phyloP scores from a whole-genome alignment of 2,113 vertebrate genomes.

The Pachycephala philippinensis region DNA sequence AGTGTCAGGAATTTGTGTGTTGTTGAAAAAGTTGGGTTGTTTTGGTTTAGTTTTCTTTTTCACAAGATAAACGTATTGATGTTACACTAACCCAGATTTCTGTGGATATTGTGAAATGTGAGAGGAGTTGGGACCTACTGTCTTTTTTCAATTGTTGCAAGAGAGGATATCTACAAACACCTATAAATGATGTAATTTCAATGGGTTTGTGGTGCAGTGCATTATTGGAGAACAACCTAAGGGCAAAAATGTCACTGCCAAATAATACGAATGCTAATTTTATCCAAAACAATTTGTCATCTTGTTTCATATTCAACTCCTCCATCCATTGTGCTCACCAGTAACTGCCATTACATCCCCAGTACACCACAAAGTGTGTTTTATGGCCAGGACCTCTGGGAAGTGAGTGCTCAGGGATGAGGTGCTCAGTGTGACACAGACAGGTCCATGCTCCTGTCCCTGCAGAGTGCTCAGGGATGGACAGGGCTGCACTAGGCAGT shows the following conservation, averaged over 20 bases:
- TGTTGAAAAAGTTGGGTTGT: neutral
- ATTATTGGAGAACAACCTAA: neutral
- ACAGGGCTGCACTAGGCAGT: neutral
- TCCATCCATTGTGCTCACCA: neutral
- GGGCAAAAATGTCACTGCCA: neutral
- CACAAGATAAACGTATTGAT: neutral
- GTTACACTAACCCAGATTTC: neutral
- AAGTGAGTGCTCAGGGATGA: neutral
- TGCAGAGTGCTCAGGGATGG: neutral
- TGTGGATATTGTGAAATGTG: neutral
- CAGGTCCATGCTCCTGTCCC: neutral
- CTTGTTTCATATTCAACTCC: neutral
- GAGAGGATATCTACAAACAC: neutral
- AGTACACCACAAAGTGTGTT: neutral
- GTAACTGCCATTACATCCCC: neutral
- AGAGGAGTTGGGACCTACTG: neutral
- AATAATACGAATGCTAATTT: neutral
- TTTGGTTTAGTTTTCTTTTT: neutral
- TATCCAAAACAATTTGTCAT: neutral
- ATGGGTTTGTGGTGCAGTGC: neutral
- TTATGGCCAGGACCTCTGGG: neutral
- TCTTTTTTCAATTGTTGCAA: neutral
- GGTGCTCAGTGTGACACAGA: neutral
- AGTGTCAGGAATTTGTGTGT: neutral
- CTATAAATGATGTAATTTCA: neutral